Percentiles rank a stretch among this genome's conserved stretches.
Conservation (phyloP, 2,113 vertebrate genomes). For the Sebastes schlegelii region DNA sequence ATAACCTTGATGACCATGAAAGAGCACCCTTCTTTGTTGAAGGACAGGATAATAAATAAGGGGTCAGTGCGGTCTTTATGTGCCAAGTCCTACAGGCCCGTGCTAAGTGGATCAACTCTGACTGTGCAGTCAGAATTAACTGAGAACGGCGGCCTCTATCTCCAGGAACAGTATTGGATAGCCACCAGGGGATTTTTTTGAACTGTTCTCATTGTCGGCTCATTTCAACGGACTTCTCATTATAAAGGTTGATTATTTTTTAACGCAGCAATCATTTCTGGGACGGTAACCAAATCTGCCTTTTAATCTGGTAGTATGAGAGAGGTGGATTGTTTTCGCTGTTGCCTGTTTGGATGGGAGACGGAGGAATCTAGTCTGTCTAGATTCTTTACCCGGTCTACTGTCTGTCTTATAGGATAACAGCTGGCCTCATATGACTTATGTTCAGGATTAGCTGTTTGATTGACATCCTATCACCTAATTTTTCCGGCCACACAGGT, state of each 20-base stretch:
- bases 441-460: background rate
- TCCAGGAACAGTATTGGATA: constrained; percentile 37
- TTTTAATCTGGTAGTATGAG: constrained; percentile 47
- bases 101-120: constrained; percentile 43
- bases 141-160: constrained; percentile 42
- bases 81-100: constrained; percentile 30
- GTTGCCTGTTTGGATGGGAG: constrained; percentile 1
- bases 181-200: constrained; percentile 40
- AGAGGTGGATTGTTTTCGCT: constrained; percentile 43
- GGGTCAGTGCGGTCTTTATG: constrained; percentile 30
- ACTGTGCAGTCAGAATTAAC: constrained; percentile 34
- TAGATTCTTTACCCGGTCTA: constrained; percentile 35
- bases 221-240: constrained; percentile 80
- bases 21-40: constrained; percentile 51
- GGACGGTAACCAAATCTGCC: constrained; percentile 61
- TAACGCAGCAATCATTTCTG: constrained; percentile 46
- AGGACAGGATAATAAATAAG: constrained; percentile 46
- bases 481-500: background rate
- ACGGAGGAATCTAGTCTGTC: constrained; percentile 54
- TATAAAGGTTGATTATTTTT: constrained; percentile 62
- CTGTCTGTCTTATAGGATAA: background rate
- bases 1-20: constrained; percentile 52
- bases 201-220: constrained; percentile 36
- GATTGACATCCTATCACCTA: background rate
- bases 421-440: background rate